Conservation (phyloP, 2,113 vertebrate genomes). For the Gracilinanus agilis region DNA sequence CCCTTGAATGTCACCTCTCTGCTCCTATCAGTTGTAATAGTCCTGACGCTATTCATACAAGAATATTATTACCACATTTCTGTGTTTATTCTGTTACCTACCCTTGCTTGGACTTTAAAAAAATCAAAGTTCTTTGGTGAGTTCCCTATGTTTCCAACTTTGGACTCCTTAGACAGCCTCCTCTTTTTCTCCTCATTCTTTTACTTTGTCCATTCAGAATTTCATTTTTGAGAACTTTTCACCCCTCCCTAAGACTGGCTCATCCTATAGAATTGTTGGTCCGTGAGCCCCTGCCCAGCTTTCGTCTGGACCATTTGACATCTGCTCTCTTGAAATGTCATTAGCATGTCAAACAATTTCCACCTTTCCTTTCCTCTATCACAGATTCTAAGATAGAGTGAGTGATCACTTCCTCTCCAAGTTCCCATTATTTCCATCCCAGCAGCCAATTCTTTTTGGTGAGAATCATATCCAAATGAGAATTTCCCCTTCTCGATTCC, state of each 20-base stretch:
- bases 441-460: background rate
- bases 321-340: background rate
- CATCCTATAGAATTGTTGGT: background rate
- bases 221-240: background rate
- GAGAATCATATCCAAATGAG: background rate
- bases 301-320: background rate
- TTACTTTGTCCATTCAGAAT: background rate
- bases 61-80: background rate
- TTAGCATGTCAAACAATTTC: background rate
- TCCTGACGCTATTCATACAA: background rate
- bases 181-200: background rate
- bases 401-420: background rate
- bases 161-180: no score
- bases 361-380: background rate
- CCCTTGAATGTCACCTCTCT: background rate
- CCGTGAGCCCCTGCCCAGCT: background rate
- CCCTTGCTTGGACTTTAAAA: background rate
- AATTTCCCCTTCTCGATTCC: background rate
- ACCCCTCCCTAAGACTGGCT: background rate
- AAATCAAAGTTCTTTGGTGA: background rate
- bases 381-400: background rate
- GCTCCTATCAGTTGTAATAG: background rate
- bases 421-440: background rate
- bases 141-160: background rate
- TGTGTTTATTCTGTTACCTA: background rate